Base-by-base conservation (phyloP, 1,140 invertebrate genomes). In the Achatina immaculata region DNA sequence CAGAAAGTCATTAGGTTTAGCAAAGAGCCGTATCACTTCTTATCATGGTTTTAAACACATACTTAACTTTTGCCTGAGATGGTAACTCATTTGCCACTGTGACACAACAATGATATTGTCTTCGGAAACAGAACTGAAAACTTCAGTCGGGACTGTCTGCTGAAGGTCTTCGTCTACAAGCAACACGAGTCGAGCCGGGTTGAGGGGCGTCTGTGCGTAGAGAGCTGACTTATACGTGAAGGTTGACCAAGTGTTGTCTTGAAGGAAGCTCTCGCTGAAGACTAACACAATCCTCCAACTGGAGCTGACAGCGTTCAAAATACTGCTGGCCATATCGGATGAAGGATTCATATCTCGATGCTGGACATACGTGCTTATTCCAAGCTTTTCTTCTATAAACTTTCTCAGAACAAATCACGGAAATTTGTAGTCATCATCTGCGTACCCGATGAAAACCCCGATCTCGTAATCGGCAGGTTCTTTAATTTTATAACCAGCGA, bases 271-370 rank as follows among this genome's bases (percentile, higher is more conserved):
- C 21, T 72, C 38, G 40, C 16, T 72, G 69, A 31, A 38, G 69
- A 72, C 36, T 16, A 72, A 38, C 21, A 72, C 28, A 19, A 72
- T 38, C 31, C 69, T 34, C 69, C 69, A 72, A 28, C 69, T 72
- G 31, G 34, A 9, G 69, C 40, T 72, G 38, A 72, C 11, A 28
- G 69, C 69, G 16, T 72, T 38, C 21, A 72, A 28, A 43, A 72
- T 72, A 6, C 69, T 38, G 31, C 40, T 14, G 7, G 69, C 69
- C 31, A 36, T 72, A 28, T 43, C 40, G 9, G 28, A 14, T 14
- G 36, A 38, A 31, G 40, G 28, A 9, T 38, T 36, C 14, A 40
- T 28, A 38, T 72, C 69, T 38, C 69, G 69, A 38, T 72, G 31
- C 14, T 11, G 21, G 11, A 72, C 6, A 40, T 36, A 72, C 21